Conservation (phyloP, 2,797 vertebrate species). For the Antrozous pallidus region DNA sequence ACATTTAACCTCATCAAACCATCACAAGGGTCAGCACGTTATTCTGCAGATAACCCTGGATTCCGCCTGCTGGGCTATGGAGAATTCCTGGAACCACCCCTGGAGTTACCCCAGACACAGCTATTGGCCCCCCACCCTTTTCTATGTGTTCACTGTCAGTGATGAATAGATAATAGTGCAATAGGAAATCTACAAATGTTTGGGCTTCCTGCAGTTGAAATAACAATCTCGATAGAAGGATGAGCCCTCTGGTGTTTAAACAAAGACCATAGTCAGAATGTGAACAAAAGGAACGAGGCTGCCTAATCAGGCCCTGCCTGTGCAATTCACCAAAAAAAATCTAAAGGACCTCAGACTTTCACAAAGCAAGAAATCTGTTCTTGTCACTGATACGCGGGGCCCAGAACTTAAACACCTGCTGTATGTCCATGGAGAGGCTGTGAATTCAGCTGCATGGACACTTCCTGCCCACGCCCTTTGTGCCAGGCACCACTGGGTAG, state of each 20-base stretch:
- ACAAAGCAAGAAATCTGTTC: not conserved
- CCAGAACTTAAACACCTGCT: not conserved
- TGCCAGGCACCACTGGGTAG: not conserved
- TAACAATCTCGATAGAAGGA: not conserved
- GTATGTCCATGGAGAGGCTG: not conserved
- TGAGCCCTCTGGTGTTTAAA: constrained; percentile 3
- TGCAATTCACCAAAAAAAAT: not conserved
- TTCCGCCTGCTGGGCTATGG: not conserved
- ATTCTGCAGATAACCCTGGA: not conserved
- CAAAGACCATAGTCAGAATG: constrained; percentile 9
- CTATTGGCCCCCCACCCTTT: not conserved
- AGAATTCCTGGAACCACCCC: not conserved
- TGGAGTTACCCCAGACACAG: not conserved
- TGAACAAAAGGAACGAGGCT: constrained; percentile 12
- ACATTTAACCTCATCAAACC: not conserved
- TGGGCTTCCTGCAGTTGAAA: not conserved
- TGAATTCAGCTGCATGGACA: fast-evolving
- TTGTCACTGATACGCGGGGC: not conserved
- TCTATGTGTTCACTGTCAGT: not conserved
- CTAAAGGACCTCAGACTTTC: not conserved
- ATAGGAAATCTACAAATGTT: constrained; percentile 11
- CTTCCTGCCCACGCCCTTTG: not conserved
- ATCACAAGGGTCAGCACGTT: not conserved
- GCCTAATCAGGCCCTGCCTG: not conserved
- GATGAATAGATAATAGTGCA: not conserved